Conservation (phyloP, 2,797 vertebrate species). For the Euthynnus affinis region DNA sequence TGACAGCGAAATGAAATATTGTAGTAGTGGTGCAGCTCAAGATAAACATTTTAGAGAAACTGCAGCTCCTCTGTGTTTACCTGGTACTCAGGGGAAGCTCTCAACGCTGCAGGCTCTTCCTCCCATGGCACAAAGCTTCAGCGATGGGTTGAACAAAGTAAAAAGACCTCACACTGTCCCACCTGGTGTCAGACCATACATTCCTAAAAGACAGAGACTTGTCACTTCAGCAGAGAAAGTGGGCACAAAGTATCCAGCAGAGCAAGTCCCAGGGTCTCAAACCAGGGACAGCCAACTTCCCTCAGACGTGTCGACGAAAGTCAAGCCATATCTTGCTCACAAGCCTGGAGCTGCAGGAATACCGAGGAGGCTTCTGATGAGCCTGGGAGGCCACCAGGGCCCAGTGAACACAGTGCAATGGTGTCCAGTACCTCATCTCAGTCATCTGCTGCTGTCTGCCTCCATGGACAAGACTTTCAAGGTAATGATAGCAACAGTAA, state of each 20-base stretch:
- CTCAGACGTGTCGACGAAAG: conserved; percentile 83
- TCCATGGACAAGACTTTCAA: conserved; percentile 97
- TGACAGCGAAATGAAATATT: conserved; percentile 21
- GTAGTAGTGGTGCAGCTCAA: background rate
- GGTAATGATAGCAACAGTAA: conserved; percentile 81
- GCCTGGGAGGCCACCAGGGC: conserved; percentile 88
- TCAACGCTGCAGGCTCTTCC: conserved; percentile 3
- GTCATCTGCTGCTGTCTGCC: conserved; percentile 93
- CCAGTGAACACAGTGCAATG: conserved; percentile 92
- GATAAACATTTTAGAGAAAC: conserved; percentile 26
- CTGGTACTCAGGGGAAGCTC: conserved; percentile 18
- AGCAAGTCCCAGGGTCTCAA: conserved; percentile 36
- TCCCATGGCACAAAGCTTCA: conserved; percentile 21
- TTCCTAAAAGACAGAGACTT: conserved; percentile 90
- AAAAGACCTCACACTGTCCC: conserved; percentile 78
- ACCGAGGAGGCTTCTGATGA: conserved; percentile 86
- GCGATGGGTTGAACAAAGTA: conserved; percentile 38
- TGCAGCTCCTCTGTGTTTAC: conserved; percentile 20
- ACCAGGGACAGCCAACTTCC: conserved; percentile 69
- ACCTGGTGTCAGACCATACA: conserved; percentile 88
- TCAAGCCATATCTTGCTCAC: conserved; percentile 87
- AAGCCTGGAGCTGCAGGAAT: conserved; percentile 81
- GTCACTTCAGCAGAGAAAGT: conserved; percentile 43
- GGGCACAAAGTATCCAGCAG: conserved; percentile 21
- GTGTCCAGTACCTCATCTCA: conserved; percentile 89